A percentile compares a stretch with the other conserved stretches of the same genome.
These are phyloP conservation scores for Botia kubotai DNA, from an alignment of 2,797 vertebrate species.

Conservation along the genomic window DNA sequence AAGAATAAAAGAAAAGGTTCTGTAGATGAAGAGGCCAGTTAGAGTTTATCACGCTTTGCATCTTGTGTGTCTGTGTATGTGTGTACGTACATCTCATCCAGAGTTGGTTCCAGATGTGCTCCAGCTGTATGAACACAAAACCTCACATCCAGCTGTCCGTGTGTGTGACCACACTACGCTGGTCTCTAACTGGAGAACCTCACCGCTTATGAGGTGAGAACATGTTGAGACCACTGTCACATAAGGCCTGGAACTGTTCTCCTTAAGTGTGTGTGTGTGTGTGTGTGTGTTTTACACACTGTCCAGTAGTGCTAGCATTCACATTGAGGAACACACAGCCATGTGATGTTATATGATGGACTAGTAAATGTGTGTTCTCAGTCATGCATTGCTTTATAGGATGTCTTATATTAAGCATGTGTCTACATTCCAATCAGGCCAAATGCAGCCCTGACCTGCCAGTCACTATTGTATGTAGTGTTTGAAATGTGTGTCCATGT, in stretches of 20 bases:
- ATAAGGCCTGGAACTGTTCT: conserved; percentile 37
- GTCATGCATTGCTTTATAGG: background rate
- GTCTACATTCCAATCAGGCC: conserved; percentile 8
- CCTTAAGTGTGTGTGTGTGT: background rate
- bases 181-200: conserved; percentile 44
- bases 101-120: conserved; percentile 56
- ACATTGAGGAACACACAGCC: background rate
- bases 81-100: conserved; percentile 45
- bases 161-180: conserved; percentile 14
- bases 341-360: background rate
- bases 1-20: conserved; percentile 11
- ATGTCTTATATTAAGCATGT: conserved; percentile 1
- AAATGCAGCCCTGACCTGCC: conserved; percentile 18
- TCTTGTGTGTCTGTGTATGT: conserved; percentile 29
- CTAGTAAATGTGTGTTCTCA: conserved; percentile 7
- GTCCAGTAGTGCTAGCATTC: background rate
- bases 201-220: conserved; percentile 62
- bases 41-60: conserved; percentile 35
- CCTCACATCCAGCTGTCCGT: conserved; percentile 58
- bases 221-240: conserved; percentile 56
- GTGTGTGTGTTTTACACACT: conserved; percentile 11
- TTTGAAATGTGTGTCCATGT: background rate
- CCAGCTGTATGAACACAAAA: conserved; percentile 54
- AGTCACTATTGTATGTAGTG: conserved; percentile 15
- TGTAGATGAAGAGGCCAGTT: conserved; percentile 32